These are phyloP conservation scores for Lophotriccus pileatus DNA, from an alignment of 2,797 vertebrate genomes.

Conservation along the genomic window DNA sequence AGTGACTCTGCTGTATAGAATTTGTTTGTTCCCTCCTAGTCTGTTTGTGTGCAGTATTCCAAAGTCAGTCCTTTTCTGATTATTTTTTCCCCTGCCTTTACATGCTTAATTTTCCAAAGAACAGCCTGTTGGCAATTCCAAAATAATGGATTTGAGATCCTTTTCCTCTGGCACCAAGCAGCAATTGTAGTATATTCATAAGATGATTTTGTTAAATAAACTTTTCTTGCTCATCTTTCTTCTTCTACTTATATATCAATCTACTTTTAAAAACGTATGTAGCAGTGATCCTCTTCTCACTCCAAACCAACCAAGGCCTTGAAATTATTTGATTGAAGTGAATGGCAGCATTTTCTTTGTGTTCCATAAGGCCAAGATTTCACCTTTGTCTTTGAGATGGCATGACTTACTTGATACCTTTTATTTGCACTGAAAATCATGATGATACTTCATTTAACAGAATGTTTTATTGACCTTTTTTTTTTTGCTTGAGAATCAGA, in stretches of 20 bases:
- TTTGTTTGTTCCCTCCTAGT: background rate
- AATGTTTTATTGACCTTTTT: background rate
- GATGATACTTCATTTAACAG: background rate
- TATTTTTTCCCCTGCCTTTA: background rate
- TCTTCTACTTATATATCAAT: background rate
- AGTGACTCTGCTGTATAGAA: background rate
- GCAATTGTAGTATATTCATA: rapidly evolving
- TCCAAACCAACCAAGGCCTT: background rate
- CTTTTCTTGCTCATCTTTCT: background rate
- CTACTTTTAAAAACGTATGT: background rate
- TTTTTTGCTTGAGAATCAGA: background rate
- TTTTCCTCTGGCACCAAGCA: background rate
- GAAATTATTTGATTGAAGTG: background rate
- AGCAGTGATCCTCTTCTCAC: background rate
- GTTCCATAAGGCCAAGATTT: background rate
- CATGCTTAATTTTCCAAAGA: background rate
- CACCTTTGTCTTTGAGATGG: background rate
- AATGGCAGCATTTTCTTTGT: background rate
- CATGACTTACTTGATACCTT: background rate
- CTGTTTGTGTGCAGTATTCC: background rate
- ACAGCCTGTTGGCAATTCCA: background rate
- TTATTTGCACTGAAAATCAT: background rate
- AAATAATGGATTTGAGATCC: background rate
- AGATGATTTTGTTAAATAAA: background rate
- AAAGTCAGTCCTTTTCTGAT: background rate